Base-by-base conservation (phyloP, 2,888 invertebrate species). In the Euphydryas editha region DNA sequence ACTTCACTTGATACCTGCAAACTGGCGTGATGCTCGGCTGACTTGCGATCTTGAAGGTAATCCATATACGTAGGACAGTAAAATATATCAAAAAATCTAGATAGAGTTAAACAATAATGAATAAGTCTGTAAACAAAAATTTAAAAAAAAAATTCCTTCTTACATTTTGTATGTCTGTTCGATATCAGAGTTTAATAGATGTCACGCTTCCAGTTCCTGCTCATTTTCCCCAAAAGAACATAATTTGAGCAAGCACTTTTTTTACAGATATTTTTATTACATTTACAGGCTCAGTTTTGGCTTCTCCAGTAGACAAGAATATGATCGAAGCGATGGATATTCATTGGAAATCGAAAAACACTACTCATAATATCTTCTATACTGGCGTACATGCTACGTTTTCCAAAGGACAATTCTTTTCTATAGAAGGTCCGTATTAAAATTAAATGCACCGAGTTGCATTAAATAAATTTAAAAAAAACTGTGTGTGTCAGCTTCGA, bases 21-120 rank as follows among this genome's bases (percentile, higher is more conserved):
- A 62, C 6, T 81, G 79, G 77, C 55, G 57, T 2, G 73, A 78
- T 0, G 81, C 80, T 0, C 72, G 75, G 30, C 65, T 76, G 5
- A 67, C 76, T 5, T 81, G 81, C 64, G 64, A 71, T 13, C 62
- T 73, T 15, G 80, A 79, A 77, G 78, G 79, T 77, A 36, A 37
- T 37, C 37, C 64, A 17, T 67, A 71, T 0, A 62, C 68, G 24
- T 70, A 72, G 37, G 2, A 15, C 3, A 15, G 42, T 42, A 42
- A 10, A 42, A 10, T 2, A 11, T 10, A 5, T 2, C 15, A 8
- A 3, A 42, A 10, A 42, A 15, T 2, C 15, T 11, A 42, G 2
- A 15, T 42, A 42, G 2, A 8, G 13, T 11, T 11, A 10, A 8
- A 42, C 15, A 8, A 42, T 11, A 42, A 42, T 6, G 8, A 36